Evolutionary conservation across 1,140 invertebrate genomes (phyloP).

Genomic region (Papilio machaon): DNA sequence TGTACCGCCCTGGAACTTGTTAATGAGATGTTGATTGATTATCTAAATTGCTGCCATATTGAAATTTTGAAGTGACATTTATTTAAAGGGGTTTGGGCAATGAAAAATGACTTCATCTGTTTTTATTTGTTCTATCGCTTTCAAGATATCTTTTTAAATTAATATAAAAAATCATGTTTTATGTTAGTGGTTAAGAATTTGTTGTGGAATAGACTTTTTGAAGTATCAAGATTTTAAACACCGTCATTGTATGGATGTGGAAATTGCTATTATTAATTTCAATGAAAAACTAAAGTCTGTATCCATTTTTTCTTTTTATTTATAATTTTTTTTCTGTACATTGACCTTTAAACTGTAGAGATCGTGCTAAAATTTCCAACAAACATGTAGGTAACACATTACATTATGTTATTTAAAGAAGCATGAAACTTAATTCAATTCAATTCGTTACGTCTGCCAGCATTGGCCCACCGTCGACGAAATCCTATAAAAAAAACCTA

Average conservation of each 20-base stretch:
- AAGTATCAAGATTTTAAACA: too few species aligned
- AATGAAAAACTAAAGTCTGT: not conserved
- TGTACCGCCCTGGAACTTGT: slow-evolving; percentile 38
- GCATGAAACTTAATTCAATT: slow-evolving; percentile 10
- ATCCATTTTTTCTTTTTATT: not conserved
- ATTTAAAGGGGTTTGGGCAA: not conserved
- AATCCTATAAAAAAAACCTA: not conserved
- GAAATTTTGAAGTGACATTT: slow-evolving; percentile 19
- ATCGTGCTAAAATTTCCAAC: not conserved
- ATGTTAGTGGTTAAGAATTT: too few species aligned
- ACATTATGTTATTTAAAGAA: slow-evolving; percentile 10
- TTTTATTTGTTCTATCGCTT: not conserved
- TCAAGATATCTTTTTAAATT: too few species aligned
- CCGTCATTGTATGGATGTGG: too few species aligned
- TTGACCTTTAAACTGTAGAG: not conserved
- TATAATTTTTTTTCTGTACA: not conserved
- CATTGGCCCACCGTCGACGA: slow-evolving; percentile 10
- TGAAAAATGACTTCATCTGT: not conserved
- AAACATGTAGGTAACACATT: not conserved
- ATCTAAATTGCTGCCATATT: slow-evolving; percentile 24
- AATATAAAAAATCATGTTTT: too few species aligned
- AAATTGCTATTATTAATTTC: too few species aligned
- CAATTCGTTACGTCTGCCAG: not conserved
- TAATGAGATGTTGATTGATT: slow-evolving; percentile 46
- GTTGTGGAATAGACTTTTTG: too few species aligned